phyloP scores from a whole-genome alignment of 2,888 invertebrate genomes.

The Cylindroiulus punctatus region DNA sequence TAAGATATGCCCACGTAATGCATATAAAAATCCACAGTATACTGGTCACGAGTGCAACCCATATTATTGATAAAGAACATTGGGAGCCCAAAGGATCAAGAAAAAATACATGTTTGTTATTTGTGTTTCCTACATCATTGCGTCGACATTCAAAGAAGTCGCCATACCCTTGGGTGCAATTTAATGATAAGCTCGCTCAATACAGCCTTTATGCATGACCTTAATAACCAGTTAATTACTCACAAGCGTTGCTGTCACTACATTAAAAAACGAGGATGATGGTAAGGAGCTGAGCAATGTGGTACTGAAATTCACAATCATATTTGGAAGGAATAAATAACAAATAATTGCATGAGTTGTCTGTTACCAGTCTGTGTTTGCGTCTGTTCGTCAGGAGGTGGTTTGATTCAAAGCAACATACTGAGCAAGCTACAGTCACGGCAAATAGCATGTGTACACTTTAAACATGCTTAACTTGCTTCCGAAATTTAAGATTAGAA shows the following conservation, averaged over 20 bases:
- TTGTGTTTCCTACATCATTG: neutral
- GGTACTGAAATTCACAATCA: too few relatives aligned
- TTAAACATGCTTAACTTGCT: too few relatives aligned
- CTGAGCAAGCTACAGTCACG: too few relatives aligned
- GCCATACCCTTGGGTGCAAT: neutral
- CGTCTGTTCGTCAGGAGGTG: too few relatives aligned
- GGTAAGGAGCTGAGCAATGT: too few relatives aligned
- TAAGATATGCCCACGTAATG: conserved; percentile 3
- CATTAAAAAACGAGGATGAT: neutral
- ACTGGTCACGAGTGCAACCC: neutral
- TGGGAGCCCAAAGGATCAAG: neutral
- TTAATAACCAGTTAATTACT: conserved; percentile 22
- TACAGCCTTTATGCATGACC: neutral
- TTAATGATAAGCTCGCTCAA: neutral
- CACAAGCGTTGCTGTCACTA: neutral
- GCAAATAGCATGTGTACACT: too few relatives aligned
- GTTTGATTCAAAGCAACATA: too few relatives aligned
- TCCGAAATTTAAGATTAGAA: too few relatives aligned
- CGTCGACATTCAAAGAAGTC: neutral
- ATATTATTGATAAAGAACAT: neutral
- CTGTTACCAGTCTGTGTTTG: too few relatives aligned
- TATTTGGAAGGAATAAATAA: too few relatives aligned
- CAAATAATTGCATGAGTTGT: too few relatives aligned
- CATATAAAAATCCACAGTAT: neutral
- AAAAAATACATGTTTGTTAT: neutral